Conservation (phyloP, 2,888 invertebrate genomes). For the Tinea semifulvella region DNA sequence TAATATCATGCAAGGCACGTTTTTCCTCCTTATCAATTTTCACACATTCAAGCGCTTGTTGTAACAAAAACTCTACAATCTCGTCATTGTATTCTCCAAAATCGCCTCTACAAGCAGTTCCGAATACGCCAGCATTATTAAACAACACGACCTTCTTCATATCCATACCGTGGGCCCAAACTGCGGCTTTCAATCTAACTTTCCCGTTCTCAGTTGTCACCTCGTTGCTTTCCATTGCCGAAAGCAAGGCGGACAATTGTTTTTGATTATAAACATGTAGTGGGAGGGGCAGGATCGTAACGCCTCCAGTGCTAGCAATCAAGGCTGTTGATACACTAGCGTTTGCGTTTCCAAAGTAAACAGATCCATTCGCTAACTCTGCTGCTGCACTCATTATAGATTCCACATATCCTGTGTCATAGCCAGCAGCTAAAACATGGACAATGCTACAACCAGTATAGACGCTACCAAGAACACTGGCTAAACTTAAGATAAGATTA, state of each 20-base stretch:
- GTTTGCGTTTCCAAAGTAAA: slow-evolving; percentile 34
- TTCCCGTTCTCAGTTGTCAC: slow-evolving; percentile 29
- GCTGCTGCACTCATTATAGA: slow-evolving; percentile 42
- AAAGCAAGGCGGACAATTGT: slow-evolving; percentile 32
- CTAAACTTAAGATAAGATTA: slow-evolving; percentile 43
- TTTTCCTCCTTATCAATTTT: slow-evolving; percentile 30
- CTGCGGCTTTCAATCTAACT: slow-evolving; percentile 35
- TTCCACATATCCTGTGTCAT: slow-evolving; percentile 40
- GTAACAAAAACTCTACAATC: slow-evolving; percentile 37
- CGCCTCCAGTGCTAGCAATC: slow-evolving; percentile 40
- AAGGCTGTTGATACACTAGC: slow-evolving; percentile 31
- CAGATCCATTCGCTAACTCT: slow-evolving; percentile 35
- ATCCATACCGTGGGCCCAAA: slow-evolving; percentile 53
- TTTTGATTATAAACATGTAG: slow-evolving; percentile 46
- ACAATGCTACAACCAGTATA: slow-evolving; percentile 35
- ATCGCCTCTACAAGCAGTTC: slow-evolving; percentile 45
- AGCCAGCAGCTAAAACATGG: slow-evolving; percentile 41
- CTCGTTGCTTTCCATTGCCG: slow-evolving; percentile 41
- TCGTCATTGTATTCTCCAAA: slow-evolving; percentile 41
- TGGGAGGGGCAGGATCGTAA: slow-evolving; percentile 43
- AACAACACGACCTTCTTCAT: slow-evolving; percentile 41
- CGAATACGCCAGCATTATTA: slow-evolving; percentile 47
- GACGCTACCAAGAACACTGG: slow-evolving; percentile 43
- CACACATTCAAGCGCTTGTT: slow-evolving; percentile 31
- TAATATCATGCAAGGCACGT: slow-evolving; percentile 34